Conservation (phyloP, 2,113 vertebrate species). For the Aptenodytes forsteri region DNA sequence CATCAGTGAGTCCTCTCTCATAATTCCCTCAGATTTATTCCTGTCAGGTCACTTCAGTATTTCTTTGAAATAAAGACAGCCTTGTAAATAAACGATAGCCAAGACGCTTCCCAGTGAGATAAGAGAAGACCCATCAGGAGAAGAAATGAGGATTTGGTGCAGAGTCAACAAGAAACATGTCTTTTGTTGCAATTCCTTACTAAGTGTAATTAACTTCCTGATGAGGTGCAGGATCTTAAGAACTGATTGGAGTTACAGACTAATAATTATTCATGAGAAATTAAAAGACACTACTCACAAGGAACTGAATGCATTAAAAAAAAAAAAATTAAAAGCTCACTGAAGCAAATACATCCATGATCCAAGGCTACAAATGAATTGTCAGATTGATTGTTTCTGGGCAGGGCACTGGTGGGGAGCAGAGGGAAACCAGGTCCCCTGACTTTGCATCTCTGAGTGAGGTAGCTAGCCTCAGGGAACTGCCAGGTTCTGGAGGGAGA, state of each 20-base stretch:
- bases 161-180: constrained; percentile 34
- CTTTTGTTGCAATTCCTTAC: constrained; percentile 47
- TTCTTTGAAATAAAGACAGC: constrained; percentile 34
- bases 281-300: constrained; percentile 14
- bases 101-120: background rate
- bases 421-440: background rate
- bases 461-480: background rate
- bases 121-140: background rate
- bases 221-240: constrained; percentile 59
- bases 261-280: constrained; percentile 64
- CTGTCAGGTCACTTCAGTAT: constrained; percentile 12
- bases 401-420: accelerated
- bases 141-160: background rate
- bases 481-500: background rate
- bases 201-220: constrained; percentile 60
- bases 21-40: constrained; percentile 24
- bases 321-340: background rate
- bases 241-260: constrained; percentile 33
- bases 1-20: background rate
- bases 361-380: background rate
- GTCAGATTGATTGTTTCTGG: background rate
- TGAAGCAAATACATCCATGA: background rate
- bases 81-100: constrained; percentile 24
- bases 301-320: background rate
- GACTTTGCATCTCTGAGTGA: background rate